Conservation (phyloP, 2,113 vertebrate genomes). For the Clupea harengus region DNA sequence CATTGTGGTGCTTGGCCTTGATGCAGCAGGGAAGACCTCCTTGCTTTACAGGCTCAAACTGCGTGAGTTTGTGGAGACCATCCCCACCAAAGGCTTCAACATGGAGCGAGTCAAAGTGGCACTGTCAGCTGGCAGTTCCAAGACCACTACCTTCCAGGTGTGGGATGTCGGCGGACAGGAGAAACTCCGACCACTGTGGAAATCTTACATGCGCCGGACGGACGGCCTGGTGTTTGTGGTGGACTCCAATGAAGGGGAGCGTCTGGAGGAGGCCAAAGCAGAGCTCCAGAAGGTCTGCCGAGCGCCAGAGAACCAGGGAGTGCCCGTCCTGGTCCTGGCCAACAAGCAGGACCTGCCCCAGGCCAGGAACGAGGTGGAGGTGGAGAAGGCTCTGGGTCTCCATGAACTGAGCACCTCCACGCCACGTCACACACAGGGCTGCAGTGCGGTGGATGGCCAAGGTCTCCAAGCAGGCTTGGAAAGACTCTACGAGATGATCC, state of each 20-base stretch:
- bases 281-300: slow-evolving; percentile 74
- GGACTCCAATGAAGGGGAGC: slow-evolving; percentile 70
- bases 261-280: slow-evolving; percentile 80
- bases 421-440: slow-evolving; percentile 73
- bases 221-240: slow-evolving; percentile 83
- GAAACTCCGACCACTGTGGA: slow-evolving; percentile 81
- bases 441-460: slow-evolving; percentile 73
- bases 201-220: slow-evolving; percentile 77
- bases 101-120: slow-evolving; percentile 76
- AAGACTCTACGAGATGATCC: slow-evolving; percentile 79
- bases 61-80: slow-evolving; percentile 76
- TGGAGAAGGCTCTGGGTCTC: slow-evolving; percentile 74
- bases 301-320: slow-evolving; percentile 74
- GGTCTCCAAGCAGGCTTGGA: slow-evolving; percentile 76
- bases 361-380: slow-evolving; percentile 68
- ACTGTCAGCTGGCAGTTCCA: slow-evolving; percentile 64
- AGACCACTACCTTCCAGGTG: slow-evolving; percentile 73
- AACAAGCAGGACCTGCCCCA: slow-evolving; percentile 77
- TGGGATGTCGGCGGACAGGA: slow-evolving; percentile 84
- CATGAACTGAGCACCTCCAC: slow-evolving; percentile 71
- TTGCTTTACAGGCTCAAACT: slow-evolving; percentile 80
- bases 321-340: slow-evolving; percentile 75
- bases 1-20: slow-evolving; percentile 77
- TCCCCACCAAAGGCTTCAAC: slow-evolving; percentile 82
- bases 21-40: slow-evolving; percentile 78